phyloP scores from a whole-genome alignment of 2,113 vertebrate species.

The Vireo altiloquus region DNA sequence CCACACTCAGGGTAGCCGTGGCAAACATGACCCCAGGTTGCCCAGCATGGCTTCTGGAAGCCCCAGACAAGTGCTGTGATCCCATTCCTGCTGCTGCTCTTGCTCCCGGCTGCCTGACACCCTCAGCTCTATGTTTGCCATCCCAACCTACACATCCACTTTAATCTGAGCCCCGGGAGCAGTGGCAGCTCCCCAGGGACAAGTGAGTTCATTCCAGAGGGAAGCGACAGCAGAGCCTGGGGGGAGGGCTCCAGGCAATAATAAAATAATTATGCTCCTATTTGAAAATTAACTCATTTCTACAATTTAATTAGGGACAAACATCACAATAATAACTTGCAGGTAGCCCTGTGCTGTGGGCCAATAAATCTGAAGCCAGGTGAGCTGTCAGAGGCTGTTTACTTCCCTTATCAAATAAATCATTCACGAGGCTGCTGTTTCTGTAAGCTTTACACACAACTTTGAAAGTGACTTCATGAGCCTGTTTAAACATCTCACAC shows the following conservation, averaged over 20 bases:
- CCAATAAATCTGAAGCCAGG: not conserved
- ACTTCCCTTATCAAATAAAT: not conserved
- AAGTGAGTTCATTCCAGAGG: not conserved
- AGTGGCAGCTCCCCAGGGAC: not conserved
- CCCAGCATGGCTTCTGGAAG: not conserved
- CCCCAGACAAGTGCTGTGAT: accelerated
- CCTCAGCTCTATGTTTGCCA: not conserved
- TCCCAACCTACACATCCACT: accelerated
- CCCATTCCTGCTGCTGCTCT: not conserved
- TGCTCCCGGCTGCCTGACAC: not conserved
- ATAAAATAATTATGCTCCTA: not conserved
- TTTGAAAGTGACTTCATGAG: not conserved
- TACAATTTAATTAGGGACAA: not conserved
- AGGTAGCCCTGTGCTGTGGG: not conserved
- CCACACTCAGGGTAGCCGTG: accelerated
- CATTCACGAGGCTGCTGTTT: not conserved
- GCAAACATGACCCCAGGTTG: accelerated
- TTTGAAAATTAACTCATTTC: not conserved
- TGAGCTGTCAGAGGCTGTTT: not conserved
- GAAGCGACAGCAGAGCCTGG: not conserved
- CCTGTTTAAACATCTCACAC: not conserved
- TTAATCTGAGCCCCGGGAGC: not conserved
- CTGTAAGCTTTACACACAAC: not conserved
- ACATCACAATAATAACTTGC: not conserved
- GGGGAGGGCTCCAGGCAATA: not conserved